Evolutionary conservation across 2,888 invertebrate genomes (phyloP).

Genomic region (Drosophila quinaria): DNA sequence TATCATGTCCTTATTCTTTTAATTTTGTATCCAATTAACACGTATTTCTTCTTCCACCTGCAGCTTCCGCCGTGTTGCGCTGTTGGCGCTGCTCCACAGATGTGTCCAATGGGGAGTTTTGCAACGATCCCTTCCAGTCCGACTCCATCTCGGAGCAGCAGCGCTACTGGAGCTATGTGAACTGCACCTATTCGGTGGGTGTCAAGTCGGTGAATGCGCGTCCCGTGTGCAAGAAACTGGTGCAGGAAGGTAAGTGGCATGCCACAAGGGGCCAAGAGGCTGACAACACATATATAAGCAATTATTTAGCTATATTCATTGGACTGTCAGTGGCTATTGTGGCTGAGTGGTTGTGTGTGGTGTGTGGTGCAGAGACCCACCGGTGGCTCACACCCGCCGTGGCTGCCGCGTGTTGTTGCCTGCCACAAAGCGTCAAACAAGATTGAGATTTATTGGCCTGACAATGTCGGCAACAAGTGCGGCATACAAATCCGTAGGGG

Average conservation of each 20-base stretch:
- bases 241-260: slow-evolving; percentile 89
- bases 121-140: slow-evolving; percentile 91
- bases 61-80: slow-evolving; percentile 89
- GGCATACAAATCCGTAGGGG: slow-evolving; percentile 57
- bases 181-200: slow-evolving; percentile 86
- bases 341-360: slow-evolving; percentile 18
- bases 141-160: slow-evolving; percentile 85
- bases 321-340: slow-evolving; percentile 51
- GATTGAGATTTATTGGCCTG: slow-evolving; percentile 80
- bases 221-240: slow-evolving; percentile 91
- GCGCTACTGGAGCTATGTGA: slow-evolving; percentile 85
- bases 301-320: slow-evolving; percentile 45
- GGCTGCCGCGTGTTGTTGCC: slow-evolving; percentile 66
- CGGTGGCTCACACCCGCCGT: slow-evolving; percentile 56
- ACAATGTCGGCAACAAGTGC: slow-evolving; percentile 73
- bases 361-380: slow-evolving; percentile 48
- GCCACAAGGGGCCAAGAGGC: slow-evolving; percentile 8
- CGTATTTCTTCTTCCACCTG: slow-evolving; percentile 21
- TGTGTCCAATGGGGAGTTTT: slow-evolving; percentile 88
- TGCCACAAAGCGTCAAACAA: slow-evolving; percentile 77
- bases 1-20: too few species aligned
- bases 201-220: slow-evolving; percentile 86
- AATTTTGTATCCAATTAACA: not conserved
- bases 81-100: slow-evolving; percentile 93
- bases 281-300: slow-evolving; percentile 23